Evolutionary conservation across 37 sponge, comb jelly and placozoan genomes (phyloP).

Genomic region (Trichoplax adhaerens): DNA sequence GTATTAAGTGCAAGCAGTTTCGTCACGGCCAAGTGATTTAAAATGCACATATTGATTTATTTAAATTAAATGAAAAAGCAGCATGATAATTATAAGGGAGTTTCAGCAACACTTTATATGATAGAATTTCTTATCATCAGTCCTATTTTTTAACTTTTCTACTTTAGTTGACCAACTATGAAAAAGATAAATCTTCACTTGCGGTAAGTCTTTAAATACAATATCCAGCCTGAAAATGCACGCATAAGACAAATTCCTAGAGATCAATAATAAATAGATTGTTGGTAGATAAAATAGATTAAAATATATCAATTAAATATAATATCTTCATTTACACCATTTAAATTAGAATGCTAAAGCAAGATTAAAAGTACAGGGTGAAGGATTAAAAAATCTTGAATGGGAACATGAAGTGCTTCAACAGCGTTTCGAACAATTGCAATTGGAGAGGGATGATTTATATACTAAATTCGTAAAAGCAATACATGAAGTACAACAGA

Average conservation of each 20-base stretch:
- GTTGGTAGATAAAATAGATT: conserved; percentile 18
- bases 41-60: too few species aligned
- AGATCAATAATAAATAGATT: background rate
- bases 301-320: background rate
- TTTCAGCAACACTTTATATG: too few species aligned
- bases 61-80: too few species aligned
- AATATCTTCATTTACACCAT: background rate
- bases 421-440: conserved; percentile 78
- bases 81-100: too few species aligned
- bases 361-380: conserved; percentile 73
- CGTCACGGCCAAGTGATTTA: too few species aligned
- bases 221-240: background rate
- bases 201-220: background rate
- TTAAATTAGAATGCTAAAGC: conserved; percentile 75
- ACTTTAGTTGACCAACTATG: conserved; percentile 57
- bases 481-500: conserved; percentile 96
- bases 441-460: conserved; percentile 85
- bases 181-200: conserved; percentile 73
- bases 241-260: background rate
- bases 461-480: conserved; percentile 82
- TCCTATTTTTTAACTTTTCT: too few species aligned
- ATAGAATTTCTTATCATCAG: too few species aligned
- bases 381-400: conserved; percentile 73
- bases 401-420: conserved; percentile 98
- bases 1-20: too few species aligned